These are phyloP conservation scores for Ivindomyrus marchei DNA, from an alignment of 2,113 vertebrate species.

Conservation along the genomic window DNA sequence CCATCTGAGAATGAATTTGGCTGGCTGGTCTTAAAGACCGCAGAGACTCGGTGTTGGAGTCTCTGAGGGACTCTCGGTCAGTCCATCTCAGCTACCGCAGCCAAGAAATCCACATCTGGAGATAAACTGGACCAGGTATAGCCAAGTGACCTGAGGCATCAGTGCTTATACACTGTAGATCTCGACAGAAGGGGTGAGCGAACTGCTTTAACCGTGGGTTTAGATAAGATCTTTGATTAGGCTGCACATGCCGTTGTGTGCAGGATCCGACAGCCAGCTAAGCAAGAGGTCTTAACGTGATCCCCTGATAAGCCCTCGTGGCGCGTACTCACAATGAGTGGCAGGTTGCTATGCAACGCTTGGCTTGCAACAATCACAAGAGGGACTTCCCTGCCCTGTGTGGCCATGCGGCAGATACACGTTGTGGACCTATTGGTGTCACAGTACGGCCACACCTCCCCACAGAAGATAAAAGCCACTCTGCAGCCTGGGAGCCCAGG, in stretches of 20 bases:
- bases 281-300: slow-evolving; percentile 22
- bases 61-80: background rate
- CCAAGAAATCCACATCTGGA: background rate
- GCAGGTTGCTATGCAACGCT: slow-evolving; percentile 26
- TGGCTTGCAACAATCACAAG: background rate
- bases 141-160: background rate
- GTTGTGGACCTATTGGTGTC: background rate
- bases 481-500: background rate
- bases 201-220: background rate
- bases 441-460: background rate
- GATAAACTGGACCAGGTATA: background rate
- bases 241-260: background rate
- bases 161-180: background rate
- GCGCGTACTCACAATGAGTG: background rate
- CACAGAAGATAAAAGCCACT: background rate
- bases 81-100: background rate
- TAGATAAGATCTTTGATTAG: slow-evolving; percentile 8
- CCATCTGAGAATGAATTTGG: background rate
- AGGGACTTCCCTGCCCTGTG: background rate
- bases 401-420: background rate
- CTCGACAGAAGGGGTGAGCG: background rate
- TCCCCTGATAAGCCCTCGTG: slow-evolving; percentile 12
- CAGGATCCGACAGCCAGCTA: background rate
- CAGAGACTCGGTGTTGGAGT: background rate
- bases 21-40: background rate